Percentiles rank a stretch among this genome's conserved stretches.
Evolutionary conservation across 1,140 invertebrate species (phyloP).

Genomic region (Sinonovacula constricta): DNA sequence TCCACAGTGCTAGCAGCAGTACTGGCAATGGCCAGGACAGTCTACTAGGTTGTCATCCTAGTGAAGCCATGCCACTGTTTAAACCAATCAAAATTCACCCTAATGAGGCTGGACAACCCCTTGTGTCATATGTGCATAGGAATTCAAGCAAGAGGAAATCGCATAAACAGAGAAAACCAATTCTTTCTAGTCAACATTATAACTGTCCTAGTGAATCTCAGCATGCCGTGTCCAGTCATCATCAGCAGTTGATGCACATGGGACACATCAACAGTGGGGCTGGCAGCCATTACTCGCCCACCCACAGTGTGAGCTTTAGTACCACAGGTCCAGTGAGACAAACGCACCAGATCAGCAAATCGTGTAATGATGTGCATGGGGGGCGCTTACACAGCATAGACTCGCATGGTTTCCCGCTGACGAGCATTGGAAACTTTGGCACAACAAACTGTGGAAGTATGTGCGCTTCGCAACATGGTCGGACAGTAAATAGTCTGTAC

Average conservation of each 20-base stretch:
- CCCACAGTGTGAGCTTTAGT: neutral
- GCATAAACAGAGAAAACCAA: slow-evolving; percentile 13
- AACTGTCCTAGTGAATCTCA: slow-evolving; percentile 37
- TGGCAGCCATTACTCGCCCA: neutral
- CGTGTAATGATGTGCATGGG: slow-evolving; percentile 44
- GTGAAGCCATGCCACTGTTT: slow-evolving; percentile 42
- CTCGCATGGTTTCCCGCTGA: slow-evolving; percentile 29
- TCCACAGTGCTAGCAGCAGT: slow-evolving; percentile 51
- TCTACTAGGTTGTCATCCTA: slow-evolving; percentile 22
- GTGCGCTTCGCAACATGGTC: slow-evolving; percentile 4
- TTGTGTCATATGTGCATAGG: slow-evolving; percentile 45
- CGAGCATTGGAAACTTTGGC: slow-evolving; percentile 36
- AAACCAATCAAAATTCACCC: slow-evolving; percentile 54
- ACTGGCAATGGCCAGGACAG: slow-evolving; percentile 50
- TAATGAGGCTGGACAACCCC: slow-evolving; percentile 39
- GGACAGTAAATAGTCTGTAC: slow-evolving; percentile 3
- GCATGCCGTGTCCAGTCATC: no score
- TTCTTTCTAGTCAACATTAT: slow-evolving; percentile 50
- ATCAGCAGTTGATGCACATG: neutral
- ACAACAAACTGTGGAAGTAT: slow-evolving; percentile 17
- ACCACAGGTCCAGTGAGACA: neutral
- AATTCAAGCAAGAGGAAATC: slow-evolving; percentile 41
- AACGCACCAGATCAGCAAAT: slow-evolving; percentile 38
- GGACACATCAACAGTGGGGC: neutral
- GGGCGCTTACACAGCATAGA: slow-evolving; percentile 45